Base-by-base conservation (phyloP, 2,113 vertebrate genomes). In the Callaeas wilsoni region DNA sequence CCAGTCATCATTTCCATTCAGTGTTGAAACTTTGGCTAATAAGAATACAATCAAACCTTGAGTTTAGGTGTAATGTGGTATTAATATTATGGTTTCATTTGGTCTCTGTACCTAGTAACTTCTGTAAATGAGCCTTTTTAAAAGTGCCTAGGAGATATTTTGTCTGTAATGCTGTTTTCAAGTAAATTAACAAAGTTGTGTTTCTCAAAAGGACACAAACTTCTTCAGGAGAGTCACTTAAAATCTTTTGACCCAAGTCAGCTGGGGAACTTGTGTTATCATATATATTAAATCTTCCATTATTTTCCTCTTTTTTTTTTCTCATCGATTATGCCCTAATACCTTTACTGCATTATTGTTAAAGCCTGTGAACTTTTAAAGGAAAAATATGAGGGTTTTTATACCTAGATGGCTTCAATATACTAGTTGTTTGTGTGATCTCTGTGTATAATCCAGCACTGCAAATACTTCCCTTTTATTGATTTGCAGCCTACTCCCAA, bases 1-100 rank as follows among this genome's bases (percentile, higher is more conserved):
- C 91, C 89, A 98, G 95, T 94, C 97, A 93, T 87, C 86, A 88
- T 93, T 90, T 85, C 80, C 88, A 97, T 90, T 77, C 88, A 63
- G 80, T 65, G 89, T 76, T 93, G 85, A 95, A 86, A 85, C 69
- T 95, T 94, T 90, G 64, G 89, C 91, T 90, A 74, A 64, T 56
- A 92, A 33, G 52, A 92, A 70, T 35, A 47, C 39, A 89, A 92
- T 94, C 91, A 90, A 79, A 92, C 74, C 68, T 80, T 78, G 69
- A 96, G 85, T 84, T 84, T 89, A 78, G 77, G 63, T 93, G 84
- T 83, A 89, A 69, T 71, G 16, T 21, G 5, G 30, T n/a, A n/a
- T 78, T 62, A 84, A 53, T 62, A 42, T 53, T 60, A 53, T 1
- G 32, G 35, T 85, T 83, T 88, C 76, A 18, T 92, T 68, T 94